Percentiles rank a stretch among this genome's conserved stretches.
Evolutionary conservation across 2,888 invertebrate species (phyloP).

Genomic region (Unio delphinus): DNA sequence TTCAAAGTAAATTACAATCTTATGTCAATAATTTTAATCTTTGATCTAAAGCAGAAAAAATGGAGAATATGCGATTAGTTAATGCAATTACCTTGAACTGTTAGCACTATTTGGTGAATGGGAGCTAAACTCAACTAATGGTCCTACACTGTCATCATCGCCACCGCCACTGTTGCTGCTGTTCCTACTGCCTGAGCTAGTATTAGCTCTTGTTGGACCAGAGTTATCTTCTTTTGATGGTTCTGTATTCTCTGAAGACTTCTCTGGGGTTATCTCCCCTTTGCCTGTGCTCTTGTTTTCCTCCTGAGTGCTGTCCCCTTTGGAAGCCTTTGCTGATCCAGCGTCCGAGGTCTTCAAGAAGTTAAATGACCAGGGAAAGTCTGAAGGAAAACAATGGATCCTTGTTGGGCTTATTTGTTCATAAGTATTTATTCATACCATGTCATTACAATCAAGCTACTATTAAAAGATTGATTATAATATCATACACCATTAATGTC

Average conservation of each 20-base stretch:
- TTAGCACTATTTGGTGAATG: neutral
- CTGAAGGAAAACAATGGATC: conserved; percentile 11
- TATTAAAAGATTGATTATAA: too few relatives aligned
- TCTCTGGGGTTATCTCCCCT: neutral
- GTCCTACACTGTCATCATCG: neutral
- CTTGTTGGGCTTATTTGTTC: too few relatives aligned
- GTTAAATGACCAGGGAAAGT: conserved; percentile 35
- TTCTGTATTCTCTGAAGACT: neutral
- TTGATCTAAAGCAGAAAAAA: too few relatives aligned
- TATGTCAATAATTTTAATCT: too few relatives aligned
- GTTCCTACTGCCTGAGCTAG: neutral
- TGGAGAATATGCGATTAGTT: too few relatives aligned
- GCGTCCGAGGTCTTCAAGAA: conserved; percentile 18
- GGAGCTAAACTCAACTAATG: too few relatives aligned
- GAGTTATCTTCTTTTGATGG: neutral
- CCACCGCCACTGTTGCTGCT: neutral
- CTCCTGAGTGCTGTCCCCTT: neutral
- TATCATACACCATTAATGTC: too few relatives aligned
- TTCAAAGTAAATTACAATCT: too few relatives aligned
- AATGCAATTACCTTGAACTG: neutral
- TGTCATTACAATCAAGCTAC: too few relatives aligned
- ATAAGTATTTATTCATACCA: too few relatives aligned
- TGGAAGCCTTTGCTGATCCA: neutral
- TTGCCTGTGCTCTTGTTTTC: neutral
- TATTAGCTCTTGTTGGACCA: neutral